Evolutionary conservation across 1,140 invertebrate species (phyloP), one percentile per base, ranked within the genome.

Genomic region (Papilio machaon): DNA sequence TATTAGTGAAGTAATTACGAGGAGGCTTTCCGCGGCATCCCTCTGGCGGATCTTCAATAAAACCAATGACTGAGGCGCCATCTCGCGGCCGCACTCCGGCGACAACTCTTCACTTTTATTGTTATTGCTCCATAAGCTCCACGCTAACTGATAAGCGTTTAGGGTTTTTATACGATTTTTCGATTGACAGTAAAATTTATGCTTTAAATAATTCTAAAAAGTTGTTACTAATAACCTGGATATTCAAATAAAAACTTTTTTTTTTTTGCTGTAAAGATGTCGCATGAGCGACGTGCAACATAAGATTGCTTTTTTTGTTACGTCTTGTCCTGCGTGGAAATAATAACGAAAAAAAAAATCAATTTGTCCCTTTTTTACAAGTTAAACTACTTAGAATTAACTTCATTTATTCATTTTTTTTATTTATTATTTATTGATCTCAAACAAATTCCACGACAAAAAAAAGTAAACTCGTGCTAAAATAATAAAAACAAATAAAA

Each of bases 1-100:
- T 70, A 70, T 70, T 35, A 23, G 64, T 35, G 64, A 15, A 30
- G 64, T 70, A 70, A 70, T 70, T 70, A 70, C 11, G 11, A 35
- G 64, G 23, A 35, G 64, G 13, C 30, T 70, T 70, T 70, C 64
- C 30, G 60, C 19, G 64, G 23, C 64, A 30, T 23, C 60, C 19
- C 60, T 64, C 19, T 30, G 23, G 23, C 19, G 60, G 60, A 35
- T 35, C 64, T 70, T 70, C 30, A 70, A 35, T 70, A 35, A 35
- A 70, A 70, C 30, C 64, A 15, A 70, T 6, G 30, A 70, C 13
- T 15, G 64, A 13, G 64, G 11, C 30, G 30, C 30, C 64, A 35
- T 38, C 64, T 70, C 30, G 23, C 30, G 23, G 64, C 60, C 60
- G 60, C 60, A 64, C 23, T 30, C 60, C 9, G 58, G 19, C 23